A percentile compares a stretch with the other conserved stretches of the same genome.
phyloP scores from a whole-genome alignment of 2,888 invertebrate genomes.

The Melanostoma scalare region DNA sequence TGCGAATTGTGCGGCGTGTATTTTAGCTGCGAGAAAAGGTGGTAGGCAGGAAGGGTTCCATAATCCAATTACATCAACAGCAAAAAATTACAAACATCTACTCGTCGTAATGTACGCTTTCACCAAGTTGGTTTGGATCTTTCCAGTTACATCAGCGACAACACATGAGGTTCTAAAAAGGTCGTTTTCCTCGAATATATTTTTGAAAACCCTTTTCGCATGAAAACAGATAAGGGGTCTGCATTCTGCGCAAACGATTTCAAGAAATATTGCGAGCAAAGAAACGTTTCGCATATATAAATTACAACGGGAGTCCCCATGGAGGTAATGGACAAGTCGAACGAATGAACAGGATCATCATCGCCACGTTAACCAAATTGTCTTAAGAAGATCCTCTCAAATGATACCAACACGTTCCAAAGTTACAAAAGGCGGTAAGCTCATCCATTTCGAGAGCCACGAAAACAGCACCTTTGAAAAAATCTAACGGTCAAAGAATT shows the following conservation, averaged over 20 bases:
- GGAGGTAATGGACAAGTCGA: slow-evolving; percentile 80
- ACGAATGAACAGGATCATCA: slow-evolving; percentile 75
- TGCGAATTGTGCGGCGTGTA: slow-evolving; percentile 37
- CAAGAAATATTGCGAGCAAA: slow-evolving; percentile 76
- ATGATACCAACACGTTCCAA: slow-evolving; percentile 11
- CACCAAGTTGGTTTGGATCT: too few species aligned
- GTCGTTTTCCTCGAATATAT: neutral
- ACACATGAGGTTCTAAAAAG: neutral
- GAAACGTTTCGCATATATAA: slow-evolving; percentile 75
- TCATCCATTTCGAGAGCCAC: slow-evolving; percentile 26
- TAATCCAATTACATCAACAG: slow-evolving; percentile 71
- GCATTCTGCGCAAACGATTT: slow-evolving; percentile 79
- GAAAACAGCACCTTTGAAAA: slow-evolving; percentile 56
- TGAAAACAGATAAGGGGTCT: slow-evolving; percentile 41
- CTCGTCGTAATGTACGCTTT: too few species aligned
- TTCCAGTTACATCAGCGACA: too few species aligned
- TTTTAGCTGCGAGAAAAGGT: slow-evolving; percentile 31
- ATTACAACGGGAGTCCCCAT: slow-evolving; percentile 76
- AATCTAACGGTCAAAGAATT: too few species aligned
- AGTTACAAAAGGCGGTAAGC: slow-evolving; percentile 4
- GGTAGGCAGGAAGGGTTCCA: slow-evolving; percentile 78
- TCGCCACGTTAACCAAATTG: slow-evolving; percentile 1
- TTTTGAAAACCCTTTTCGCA: neutral
- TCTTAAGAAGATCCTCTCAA: slow-evolving; percentile 17
- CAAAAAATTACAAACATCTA: too few species aligned